Evolutionary conservation across 2,113 vertebrate genomes (phyloP).

Genomic region (Paratilapia polleni): DNA sequence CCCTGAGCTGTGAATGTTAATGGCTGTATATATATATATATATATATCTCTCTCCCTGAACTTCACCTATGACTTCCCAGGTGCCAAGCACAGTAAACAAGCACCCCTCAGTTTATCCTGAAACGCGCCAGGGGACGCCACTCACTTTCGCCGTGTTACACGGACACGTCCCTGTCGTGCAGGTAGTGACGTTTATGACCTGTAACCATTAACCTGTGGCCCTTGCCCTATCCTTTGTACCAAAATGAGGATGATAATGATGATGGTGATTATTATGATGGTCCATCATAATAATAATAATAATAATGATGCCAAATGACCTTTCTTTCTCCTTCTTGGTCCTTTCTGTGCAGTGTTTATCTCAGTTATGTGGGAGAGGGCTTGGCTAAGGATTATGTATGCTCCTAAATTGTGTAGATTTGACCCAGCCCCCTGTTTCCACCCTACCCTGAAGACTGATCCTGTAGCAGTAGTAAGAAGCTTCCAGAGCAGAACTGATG

Average conservation of each 20-base stretch:
- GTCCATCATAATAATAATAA: slow-evolving; percentile 54
- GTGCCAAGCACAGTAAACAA: slow-evolving; percentile 99
- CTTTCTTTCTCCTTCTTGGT: slow-evolving; percentile 38
- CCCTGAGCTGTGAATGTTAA: slow-evolving; percentile 74
- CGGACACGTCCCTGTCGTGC: slow-evolving; percentile 99
- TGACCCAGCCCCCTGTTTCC: slow-evolving; percentile 7
- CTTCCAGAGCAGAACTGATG: slow-evolving; percentile 26
- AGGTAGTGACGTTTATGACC: slow-evolving; percentile 87
- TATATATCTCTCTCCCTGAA: slow-evolving; percentile 81
- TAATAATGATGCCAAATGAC: slow-evolving; percentile 42
- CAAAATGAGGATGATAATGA: slow-evolving; percentile 47
- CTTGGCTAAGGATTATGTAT: slow-evolving; percentile 10
- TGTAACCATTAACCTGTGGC: slow-evolving; percentile 75
- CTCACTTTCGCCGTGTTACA: slow-evolving; percentile 99
- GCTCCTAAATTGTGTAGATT: slow-evolving; percentile 24
- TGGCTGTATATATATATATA: slow-evolving; percentile 65
- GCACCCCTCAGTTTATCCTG: slow-evolving; percentile 98
- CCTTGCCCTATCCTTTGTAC: slow-evolving; percentile 61
- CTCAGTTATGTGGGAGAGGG: slow-evolving; percentile 7
- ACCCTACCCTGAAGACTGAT: not conserved
- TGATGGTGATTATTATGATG: slow-evolving; percentile 64
- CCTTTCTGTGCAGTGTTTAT: slow-evolving; percentile 35
- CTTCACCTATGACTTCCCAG: slow-evolving; percentile 90
- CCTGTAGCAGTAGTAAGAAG: slow-evolving; percentile 12
- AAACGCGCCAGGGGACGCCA: slow-evolving; percentile 99